Evolutionary conservation across 2,888 invertebrate species (phyloP).

Genomic region (Gortyna flavago): DNA sequence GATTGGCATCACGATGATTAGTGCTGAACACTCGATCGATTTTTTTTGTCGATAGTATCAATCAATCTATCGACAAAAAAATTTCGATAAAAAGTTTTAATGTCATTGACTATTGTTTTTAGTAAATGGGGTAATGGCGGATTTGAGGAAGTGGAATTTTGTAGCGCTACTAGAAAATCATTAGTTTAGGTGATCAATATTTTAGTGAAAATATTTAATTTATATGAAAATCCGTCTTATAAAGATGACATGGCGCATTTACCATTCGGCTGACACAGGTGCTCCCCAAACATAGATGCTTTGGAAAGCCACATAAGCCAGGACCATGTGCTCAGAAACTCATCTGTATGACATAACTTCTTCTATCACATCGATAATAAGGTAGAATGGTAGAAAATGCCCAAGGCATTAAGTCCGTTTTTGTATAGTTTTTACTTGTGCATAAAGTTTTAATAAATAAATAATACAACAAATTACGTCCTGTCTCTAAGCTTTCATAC

Average conservation of each 20-base stretch:
- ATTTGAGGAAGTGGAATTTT: background rate
- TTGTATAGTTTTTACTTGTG: too few species aligned
- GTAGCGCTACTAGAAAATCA: background rate
- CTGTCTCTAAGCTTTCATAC: background rate
- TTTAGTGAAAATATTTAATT: too few species aligned
- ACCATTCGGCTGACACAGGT: background rate
- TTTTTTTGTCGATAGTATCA: conserved; percentile 30
- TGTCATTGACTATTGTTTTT: background rate
- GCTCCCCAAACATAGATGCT: background rate
- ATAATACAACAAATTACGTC: background rate
- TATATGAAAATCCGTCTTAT: background rate
- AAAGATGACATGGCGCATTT: background rate
- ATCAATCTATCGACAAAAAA: too few species aligned
- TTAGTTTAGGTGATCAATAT: background rate
- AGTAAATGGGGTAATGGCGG: background rate
- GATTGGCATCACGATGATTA: conserved; percentile 52
- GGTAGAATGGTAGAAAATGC: too few species aligned
- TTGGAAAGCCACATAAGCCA: background rate
- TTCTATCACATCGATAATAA: background rate
- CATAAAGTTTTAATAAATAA: too few species aligned
- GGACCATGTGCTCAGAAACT: background rate
- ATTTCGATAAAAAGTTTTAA: background rate
- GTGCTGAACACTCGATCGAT: conserved; percentile 28
- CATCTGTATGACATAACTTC: too few species aligned
- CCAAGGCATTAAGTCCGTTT: too few species aligned